Evolutionary conservation across 2,888 invertebrate genomes (phyloP), one percentile per base, ranked within the genome.

Genomic region (Megastigmus dorsalis): DNA sequence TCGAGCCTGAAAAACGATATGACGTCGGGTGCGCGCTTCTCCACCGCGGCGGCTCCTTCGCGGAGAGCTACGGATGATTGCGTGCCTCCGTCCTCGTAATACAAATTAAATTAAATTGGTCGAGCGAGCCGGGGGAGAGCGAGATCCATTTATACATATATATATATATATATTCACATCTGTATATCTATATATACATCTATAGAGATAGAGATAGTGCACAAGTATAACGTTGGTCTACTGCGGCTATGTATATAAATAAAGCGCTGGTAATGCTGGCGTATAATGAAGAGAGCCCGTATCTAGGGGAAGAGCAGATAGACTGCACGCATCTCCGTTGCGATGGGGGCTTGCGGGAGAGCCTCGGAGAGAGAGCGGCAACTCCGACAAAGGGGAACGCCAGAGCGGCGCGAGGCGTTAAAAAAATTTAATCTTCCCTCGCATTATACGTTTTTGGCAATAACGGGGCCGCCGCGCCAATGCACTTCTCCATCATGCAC

Each of bases 401-500:
- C n/a, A 38, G 33, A 33, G 3, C 48, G 6, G 18, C 13, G 6
- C n/a, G 43, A n/a, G 28, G 41, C 57, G 38, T 38, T 38, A 80
- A 80, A 82, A 82, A 84, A 82, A 81, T 82, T 81, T 84, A 83
- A 84, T 84, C 84, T 83, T 81, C 80, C 79, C 80, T 81, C 82
- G 83, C 79, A 80, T 84, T 82, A 82, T 83, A 82, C 80, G 81
- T 84, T 84, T 84, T 81, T 80, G 67, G 67, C 81, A 81, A 83
- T 83, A 84, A 82, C 82, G 77, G 79, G 75, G 79, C 72, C 75
- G 67, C 79, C 77, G 15, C 7, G 23, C 23, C 33, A n/a, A n/a
- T n/a, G n/a, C 36, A 28, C 52, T 75, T 79, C 72, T 74, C 66
- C 79, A 77, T 15, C 7, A n/a, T 15, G 48, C n/a, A n/a, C n/a